Evolutionary conservation across 1,140 invertebrate species (phyloP).

Genomic region (Sarcophaga peregrina): DNA sequence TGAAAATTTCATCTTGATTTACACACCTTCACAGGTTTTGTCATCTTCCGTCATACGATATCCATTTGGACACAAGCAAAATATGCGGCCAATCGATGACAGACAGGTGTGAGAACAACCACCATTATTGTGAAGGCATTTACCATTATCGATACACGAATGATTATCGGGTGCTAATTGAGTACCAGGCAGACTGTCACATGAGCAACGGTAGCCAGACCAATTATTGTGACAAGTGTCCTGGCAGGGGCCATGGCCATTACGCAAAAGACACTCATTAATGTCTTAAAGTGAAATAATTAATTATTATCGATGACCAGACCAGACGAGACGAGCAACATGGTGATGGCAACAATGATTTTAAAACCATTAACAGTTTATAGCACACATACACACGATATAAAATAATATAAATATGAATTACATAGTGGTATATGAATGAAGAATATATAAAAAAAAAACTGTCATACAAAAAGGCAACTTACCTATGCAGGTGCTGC

Average conservation of each 20-base stretch:
- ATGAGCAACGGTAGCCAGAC: conserved; percentile 74
- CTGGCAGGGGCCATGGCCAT: conserved; percentile 77
- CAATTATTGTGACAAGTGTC: conserved; percentile 74
- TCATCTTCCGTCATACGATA: conserved; percentile 67
- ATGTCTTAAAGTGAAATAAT: conserved; percentile 67
- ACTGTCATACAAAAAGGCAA: not conserved
- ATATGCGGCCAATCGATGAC: conserved; percentile 72
- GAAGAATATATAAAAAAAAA: not conserved
- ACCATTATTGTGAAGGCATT: conserved; percentile 71
- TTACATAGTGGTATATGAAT: no score
- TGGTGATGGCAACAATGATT: not conserved
- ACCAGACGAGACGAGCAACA: not conserved
- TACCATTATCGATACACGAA: conserved; percentile 73
- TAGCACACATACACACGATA: no score
- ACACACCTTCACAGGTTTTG: conserved; percentile 68
- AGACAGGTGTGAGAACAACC: conserved; percentile 73
- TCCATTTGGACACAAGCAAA: conserved; percentile 71
- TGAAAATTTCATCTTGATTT: not conserved
- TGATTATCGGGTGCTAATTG: conserved; percentile 71
- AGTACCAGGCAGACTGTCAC: conserved; percentile 71
- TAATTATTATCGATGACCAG: not conserved
- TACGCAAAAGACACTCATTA: conserved; percentile 73
- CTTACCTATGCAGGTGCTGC: conserved; percentile 64
- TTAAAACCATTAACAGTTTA: no score
- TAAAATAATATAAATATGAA: no score